Evolutionary conservation across 2,888 invertebrate species (phyloP), one percentile per base, ranked within the genome.

Genomic region (Julus scanicus): DNA sequence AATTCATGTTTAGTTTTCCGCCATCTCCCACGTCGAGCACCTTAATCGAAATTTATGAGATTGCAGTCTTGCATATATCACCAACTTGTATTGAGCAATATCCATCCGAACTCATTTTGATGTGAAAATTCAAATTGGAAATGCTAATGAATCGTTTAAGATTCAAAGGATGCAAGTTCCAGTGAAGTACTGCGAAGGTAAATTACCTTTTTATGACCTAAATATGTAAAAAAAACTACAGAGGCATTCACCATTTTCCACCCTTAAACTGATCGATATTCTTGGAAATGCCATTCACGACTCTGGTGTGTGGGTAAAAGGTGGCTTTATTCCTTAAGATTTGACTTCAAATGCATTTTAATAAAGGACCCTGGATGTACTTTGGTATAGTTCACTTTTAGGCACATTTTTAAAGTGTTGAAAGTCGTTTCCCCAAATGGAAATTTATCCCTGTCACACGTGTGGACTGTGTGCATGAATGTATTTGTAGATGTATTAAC

Each of bases 91-190:
- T 80, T 80, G 29, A 80, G 29, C 80, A 15, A 11, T 39, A 39
- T 80, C 29, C 80, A 80, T 80, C 80, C 80, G 2, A 39, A 15
- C 37, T 39, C 80, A 80, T 80, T 80, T 80, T 37, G 37, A 80
- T 39, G 80, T 37, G 80, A 39, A 80, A 80, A 80, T 80, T 37
- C 37, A 80, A 80, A 80, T 80, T 80, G 80, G 80, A 80, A 80
- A 80, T 80, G 80, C 80, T 80, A 80, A 80, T 80, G 80, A 80
- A 37, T 80, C 80, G 80, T 80, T 80, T 80, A 80, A 80, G 80
- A 80, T 80, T 80, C 80, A 80, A 80, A 80, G 80, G 80, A 80
- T 80, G 80, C 80, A 13, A 37, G 80, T 15, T 39, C 80, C 29
- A 37, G 80, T 80, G 80, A 80, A 80, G 80, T 80, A 80, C 80